Percentiles rank a stretch among this genome's conserved stretches.
These are phyloP conservation scores for Atlantisia rogersi DNA, from an alignment of 2,113 vertebrate species.

Conservation along the genomic window DNA sequence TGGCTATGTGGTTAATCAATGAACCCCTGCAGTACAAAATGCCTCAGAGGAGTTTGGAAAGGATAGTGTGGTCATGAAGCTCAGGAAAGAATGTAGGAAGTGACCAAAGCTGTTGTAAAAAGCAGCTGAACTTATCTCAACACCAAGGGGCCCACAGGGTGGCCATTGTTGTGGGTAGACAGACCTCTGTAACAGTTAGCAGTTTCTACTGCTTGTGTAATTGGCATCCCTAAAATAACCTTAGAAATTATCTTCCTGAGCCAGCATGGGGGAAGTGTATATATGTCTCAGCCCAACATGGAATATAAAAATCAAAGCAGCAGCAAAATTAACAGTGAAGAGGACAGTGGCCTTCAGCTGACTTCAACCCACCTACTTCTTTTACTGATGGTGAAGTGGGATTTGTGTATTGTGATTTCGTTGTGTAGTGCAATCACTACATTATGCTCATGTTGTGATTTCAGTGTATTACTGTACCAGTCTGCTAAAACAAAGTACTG, in stretches of 20 bases:
- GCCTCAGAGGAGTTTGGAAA: not conserved
- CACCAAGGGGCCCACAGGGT: not conserved
- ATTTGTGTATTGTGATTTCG: not conserved
- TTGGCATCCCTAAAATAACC: not conserved
- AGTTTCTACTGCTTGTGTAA: not conserved
- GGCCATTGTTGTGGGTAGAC: not conserved
- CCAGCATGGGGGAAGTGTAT: not conserved
- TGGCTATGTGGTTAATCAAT: not conserved
- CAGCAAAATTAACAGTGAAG: not conserved
- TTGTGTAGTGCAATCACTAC: not conserved
- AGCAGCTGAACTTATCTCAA: not conserved
- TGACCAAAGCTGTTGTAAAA: not conserved
- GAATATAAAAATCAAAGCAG: not conserved
- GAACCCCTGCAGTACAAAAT: not conserved
- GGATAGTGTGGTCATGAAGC: not conserved
- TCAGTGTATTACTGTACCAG: not conserved
- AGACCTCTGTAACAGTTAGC: not conserved
- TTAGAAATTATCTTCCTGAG: not conserved
- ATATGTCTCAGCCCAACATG: not conserved
- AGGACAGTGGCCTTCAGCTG: not conserved
- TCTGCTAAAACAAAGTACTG: not conserved
- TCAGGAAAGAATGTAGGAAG: not conserved
- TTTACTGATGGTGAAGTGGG: accelerated
- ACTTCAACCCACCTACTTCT: not conserved
- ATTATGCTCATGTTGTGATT: not conserved